These are phyloP conservation scores for Hedya salicella DNA, from an alignment of 2,888 invertebrate species.

Conservation along the genomic window DNA sequence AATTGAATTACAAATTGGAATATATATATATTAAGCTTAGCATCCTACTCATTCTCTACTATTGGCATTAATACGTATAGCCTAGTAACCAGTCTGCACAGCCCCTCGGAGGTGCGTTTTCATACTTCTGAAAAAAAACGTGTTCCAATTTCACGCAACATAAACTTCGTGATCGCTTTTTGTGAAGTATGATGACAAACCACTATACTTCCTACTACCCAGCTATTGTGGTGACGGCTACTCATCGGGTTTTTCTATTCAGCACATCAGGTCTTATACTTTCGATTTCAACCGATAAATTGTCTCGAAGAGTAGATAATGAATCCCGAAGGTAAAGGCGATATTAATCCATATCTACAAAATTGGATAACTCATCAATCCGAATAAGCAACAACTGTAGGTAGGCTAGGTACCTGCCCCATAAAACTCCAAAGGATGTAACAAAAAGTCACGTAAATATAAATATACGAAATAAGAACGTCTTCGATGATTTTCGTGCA, in stretches of 20 bases:
- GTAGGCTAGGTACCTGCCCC: too few species aligned
- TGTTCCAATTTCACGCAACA: constrained; percentile 81
- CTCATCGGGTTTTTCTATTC: constrained; percentile 67
- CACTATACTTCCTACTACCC: constrained; percentile 71
- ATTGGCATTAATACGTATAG: too few species aligned
- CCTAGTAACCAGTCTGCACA: neutral
- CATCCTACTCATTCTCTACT: too few species aligned
- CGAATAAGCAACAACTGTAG: neutral
- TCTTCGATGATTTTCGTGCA: too few species aligned
- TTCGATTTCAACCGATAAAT: constrained; percentile 64
- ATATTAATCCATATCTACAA: neutral
- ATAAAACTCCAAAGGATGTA: too few species aligned
- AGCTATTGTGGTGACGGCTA: constrained; percentile 63
- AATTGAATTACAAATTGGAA: too few species aligned
- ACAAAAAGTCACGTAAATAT: too few species aligned
- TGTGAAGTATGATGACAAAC: constrained; percentile 76
- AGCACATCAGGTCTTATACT: constrained; percentile 73
- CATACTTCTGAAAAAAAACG: constrained; percentile 52
- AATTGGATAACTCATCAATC: neutral
- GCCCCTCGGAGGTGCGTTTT: constrained; percentile 33
- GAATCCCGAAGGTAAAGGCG: constrained; percentile 50
- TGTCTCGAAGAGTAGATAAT: constrained; percentile 42
- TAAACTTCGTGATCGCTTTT: constrained; percentile 77
- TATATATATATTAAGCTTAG: too few species aligned
- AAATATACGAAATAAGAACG: too few species aligned